Evolutionary conservation across 2,888 invertebrate genomes (phyloP).

Genomic region (Megamerina dolium): DNA sequence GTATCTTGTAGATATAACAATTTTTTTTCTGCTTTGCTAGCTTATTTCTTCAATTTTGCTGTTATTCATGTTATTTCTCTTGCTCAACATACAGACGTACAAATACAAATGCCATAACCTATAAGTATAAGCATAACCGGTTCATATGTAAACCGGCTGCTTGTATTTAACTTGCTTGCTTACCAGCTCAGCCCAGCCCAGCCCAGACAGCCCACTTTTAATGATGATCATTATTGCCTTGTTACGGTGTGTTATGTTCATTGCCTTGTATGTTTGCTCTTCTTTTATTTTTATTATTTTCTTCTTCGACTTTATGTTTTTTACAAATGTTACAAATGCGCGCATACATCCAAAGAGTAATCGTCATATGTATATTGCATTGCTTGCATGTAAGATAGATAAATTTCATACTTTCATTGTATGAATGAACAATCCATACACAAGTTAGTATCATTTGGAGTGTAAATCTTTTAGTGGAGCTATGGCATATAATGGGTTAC

Average conservation of each 20-base stretch:
- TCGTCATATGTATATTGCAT: too few species aligned
- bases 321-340: background rate
- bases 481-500: too few species aligned
- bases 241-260: conserved; percentile 25
- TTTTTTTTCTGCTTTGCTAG: conserved; percentile 13
- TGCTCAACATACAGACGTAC: background rate
- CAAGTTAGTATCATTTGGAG: too few species aligned
- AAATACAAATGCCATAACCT: background rate
- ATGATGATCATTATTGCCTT: conserved; percentile 44
- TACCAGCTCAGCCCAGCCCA: conserved; percentile 20
- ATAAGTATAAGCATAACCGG: conserved; percentile 4
- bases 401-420: too few species aligned
- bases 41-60: background rate
- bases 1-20: conserved; percentile 29
- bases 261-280: conserved; percentile 1
- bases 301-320: too few species aligned
- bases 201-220: conserved; percentile 37
- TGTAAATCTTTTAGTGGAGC: too few species aligned
- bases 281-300: too few species aligned
- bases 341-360: too few species aligned
- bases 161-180: too few species aligned
- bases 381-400: too few species aligned
- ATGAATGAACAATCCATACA: too few species aligned
- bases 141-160: too few species aligned
- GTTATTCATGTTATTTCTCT: conserved; percentile 2